Evolutionary conservation across 2,113 vertebrate genomes (phyloP).

Genomic region (Platysternon megacephalum): DNA sequence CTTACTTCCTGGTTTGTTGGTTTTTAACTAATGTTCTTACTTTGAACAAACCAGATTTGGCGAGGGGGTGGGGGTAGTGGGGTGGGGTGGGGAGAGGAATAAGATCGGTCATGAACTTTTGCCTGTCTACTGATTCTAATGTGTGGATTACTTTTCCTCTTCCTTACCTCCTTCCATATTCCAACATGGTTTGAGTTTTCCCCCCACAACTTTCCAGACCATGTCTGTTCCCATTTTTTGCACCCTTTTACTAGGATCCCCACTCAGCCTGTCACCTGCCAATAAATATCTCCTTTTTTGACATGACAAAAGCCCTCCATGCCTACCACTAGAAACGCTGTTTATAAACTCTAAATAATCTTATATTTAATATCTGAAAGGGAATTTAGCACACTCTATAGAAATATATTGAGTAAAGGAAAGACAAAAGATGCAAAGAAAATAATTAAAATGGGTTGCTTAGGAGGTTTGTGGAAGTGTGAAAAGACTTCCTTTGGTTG

Average conservation of each 20-base stretch:
- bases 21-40: background rate
- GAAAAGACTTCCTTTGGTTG: conserved; percentile 71
- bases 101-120: background rate
- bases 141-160: background rate
- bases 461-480: conserved; percentile 70
- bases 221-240: background rate
- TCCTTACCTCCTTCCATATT: background rate
- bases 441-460: conserved; percentile 52
- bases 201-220: background rate
- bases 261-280: background rate
- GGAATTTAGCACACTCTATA: conserved; percentile 20
- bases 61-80: accelerated
- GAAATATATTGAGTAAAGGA: conserved; percentile 6
- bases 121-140: background rate
- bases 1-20: background rate
- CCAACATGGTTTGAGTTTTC: background rate
- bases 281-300: background rate
- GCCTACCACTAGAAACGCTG: background rate
- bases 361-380: background rate
- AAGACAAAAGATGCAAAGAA: conserved; percentile 32
- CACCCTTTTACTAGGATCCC: background rate
- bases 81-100: background rate
- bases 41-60: background rate
- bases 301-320: background rate
- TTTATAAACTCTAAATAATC: background rate